Conservation (phyloP, 2,797 vertebrate species). For the Pitangus sulphuratus region DNA sequence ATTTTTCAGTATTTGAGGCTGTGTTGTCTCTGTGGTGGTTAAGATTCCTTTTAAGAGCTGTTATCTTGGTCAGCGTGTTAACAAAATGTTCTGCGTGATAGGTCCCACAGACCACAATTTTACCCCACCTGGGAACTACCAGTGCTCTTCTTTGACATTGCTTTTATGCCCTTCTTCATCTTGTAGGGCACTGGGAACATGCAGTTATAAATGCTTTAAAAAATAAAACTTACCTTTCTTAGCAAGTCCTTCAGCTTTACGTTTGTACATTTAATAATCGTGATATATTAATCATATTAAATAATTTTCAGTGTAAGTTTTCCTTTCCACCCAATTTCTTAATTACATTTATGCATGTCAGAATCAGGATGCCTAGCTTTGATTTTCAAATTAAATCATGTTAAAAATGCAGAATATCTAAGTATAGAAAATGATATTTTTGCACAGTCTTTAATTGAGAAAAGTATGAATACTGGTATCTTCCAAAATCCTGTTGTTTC, state of each 20-base stretch:
- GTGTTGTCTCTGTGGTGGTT: neutral
- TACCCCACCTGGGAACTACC: neutral
- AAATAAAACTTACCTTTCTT: neutral
- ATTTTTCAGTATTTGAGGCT: neutral
- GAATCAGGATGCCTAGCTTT: neutral
- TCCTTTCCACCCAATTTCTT: neutral
- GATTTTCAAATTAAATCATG: neutral
- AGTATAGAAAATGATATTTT: neutral
- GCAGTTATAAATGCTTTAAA: neutral
- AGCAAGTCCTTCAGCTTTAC: neutral
- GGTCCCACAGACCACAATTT: neutral
- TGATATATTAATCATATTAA: neutral
- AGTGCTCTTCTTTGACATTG: neutral
- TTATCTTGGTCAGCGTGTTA: neutral
- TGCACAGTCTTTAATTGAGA: accelerated
- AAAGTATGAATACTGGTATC: neutral
- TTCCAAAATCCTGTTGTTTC: neutral
- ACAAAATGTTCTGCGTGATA: neutral
- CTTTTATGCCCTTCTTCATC: neutral
- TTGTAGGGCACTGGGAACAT: neutral
- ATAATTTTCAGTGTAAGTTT: neutral
- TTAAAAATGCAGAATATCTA: neutral
- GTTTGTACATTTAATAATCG: neutral
- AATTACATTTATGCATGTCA: neutral
- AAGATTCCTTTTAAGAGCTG: neutral